A percentile compares a stretch with the other conserved stretches of the same genome.
phyloP scores from a whole-genome alignment of 2,888 invertebrate genomes.

The Tubulanus polymorphus region DNA sequence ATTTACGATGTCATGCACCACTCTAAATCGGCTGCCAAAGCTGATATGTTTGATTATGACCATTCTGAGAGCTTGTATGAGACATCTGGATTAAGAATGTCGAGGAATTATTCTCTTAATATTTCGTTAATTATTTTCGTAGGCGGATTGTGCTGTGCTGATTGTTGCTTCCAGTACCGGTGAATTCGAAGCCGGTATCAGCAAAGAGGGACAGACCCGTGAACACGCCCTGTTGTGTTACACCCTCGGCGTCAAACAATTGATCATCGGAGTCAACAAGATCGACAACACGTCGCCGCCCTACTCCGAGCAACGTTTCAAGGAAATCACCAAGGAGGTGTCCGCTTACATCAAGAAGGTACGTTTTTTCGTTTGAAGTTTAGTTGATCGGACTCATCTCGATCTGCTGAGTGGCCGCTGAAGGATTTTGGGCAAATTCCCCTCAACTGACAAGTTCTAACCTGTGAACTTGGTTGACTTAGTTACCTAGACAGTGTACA shows the following conservation, averaged over 20 bases:
- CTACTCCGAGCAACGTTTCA: conserved; percentile 77
- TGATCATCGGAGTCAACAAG: conserved; percentile 99
- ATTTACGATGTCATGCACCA: too few species aligned
- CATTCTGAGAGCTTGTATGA: not conserved
- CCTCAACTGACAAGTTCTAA: too few species aligned
- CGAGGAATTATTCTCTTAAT: not conserved
- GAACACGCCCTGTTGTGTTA: conserved; percentile 98
- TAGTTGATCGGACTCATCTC: too few species aligned
- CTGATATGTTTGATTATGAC: too few species aligned
- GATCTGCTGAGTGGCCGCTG: too few species aligned
- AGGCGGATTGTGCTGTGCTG: conserved; percentile 97
- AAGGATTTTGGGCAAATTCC: too few species aligned
- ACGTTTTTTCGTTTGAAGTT: too few species aligned
- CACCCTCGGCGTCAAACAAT: conserved; percentile 97
- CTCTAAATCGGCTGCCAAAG: too few species aligned
- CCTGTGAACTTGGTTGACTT: too few species aligned
- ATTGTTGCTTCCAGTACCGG: conserved; percentile 99
- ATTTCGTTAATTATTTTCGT: conserved; percentile 31
- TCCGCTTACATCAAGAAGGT: conserved; percentile 98
- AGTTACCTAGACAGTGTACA: too few species aligned
- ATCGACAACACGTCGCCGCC: conserved; percentile 98
- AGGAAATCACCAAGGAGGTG: conserved; percentile 99
- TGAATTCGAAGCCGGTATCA: conserved; percentile 99
- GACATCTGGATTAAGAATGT: too few species aligned
- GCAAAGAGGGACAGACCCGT: conserved; percentile 98